Base-by-base conservation (phyloP, 2,113 vertebrate species). In the Cyprinus carpio region DNA sequence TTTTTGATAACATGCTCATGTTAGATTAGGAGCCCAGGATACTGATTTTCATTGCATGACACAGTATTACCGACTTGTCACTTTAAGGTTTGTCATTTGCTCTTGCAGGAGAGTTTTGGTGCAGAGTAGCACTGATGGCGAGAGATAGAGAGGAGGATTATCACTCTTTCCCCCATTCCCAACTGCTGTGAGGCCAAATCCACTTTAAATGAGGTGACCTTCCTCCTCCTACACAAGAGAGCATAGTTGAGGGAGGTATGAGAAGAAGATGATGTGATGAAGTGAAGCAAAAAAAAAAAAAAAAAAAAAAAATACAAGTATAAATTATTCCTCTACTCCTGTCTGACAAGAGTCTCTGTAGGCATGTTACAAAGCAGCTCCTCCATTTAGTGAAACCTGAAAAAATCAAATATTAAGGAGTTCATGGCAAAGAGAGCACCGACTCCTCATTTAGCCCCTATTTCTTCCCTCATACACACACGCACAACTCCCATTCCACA, bases 401-500 rank as follows among this genome's bases (percentile, higher is more conserved):
- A 85, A 81, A 81, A 89, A 92, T 92, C 54, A 90, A 92, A 94
- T 93, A 93, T 93, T 93, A 89, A 93, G 91, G 87, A 87, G 86
- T 88, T 91, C 43, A 88, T 83, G 89, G 90, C 88, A 91, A 86
- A 83, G 90, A 89, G 87, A 67, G 31, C 88, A 88, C 75, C 74
- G 86, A 88, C 82, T 86, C 75, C 82, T 86, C 71, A 78, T 83
- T 72, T 64, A 71, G 85, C 75, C 83, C 89, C 56, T 86, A 87
- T 75, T 87, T 88, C 84, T 89, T 13, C 49, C 20, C 31, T n/a
- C 23, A 43, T 51, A 64, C 56, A 84, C n/a, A 69, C 10, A 84
- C 20, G 27, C 27, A 49, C 56, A 84, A 31, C 31, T 54, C 67
- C 40, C 23, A 71, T 37, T 60, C 16, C 40, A 62, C 23, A 62